Conservation (phyloP, 2,797 vertebrate species). For the Melanotaenia maccullochi region DNA sequence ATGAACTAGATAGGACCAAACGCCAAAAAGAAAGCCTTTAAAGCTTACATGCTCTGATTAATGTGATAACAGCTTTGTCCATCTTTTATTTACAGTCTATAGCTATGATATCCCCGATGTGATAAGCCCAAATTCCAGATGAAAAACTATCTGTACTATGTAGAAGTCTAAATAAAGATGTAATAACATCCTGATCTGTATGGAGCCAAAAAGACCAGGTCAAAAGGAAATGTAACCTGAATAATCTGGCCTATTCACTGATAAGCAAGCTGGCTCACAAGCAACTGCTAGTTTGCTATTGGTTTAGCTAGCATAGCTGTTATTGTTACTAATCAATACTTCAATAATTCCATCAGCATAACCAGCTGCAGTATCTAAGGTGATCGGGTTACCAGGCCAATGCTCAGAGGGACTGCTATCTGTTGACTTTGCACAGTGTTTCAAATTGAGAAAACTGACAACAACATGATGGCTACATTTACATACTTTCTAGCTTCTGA, state of each 20-base stretch:
- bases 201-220: not conserved
- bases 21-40: not conserved
- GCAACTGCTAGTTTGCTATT: not conserved
- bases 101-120: not conserved
- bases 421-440: too few relatives aligned
- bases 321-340: not conserved
- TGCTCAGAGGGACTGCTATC: too few relatives aligned
- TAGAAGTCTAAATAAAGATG: not conserved
- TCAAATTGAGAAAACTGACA: too few relatives aligned
- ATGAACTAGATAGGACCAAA: not conserved
- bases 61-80: not conserved
- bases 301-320: not conserved
- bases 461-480: not conserved
- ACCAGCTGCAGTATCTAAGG: not conserved
- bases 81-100: not conserved
- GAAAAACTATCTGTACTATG: not conserved
- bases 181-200: not conserved
- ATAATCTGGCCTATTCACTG: not conserved
- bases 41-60: not conserved
- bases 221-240: not conserved
- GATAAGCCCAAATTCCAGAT: not conserved
- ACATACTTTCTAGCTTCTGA: not conserved
- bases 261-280: not conserved
- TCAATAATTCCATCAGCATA: not conserved
- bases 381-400: not conserved